phyloP scores from a whole-genome alignment of 2,888 invertebrate species.

The Carcina quercana region DNA sequence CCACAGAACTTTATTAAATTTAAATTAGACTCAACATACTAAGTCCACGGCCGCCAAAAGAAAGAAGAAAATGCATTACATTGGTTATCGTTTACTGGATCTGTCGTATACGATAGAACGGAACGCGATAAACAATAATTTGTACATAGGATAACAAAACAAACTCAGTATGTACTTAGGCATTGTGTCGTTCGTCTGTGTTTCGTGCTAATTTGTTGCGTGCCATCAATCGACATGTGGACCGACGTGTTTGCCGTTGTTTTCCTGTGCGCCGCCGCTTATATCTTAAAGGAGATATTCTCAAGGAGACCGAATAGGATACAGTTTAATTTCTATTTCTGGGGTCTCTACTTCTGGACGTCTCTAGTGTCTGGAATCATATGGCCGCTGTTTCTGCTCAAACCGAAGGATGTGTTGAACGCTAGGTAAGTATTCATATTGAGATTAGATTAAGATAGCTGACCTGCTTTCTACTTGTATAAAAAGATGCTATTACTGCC shows the following conservation, averaged over 20 bases:
- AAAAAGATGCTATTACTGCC: too few species aligned
- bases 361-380: constrained; percentile 28
- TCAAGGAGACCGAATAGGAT: constrained; percentile 36
- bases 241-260: constrained; percentile 30
- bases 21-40: too few species aligned
- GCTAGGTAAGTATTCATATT: constrained; percentile 50
- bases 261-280: constrained; percentile 29
- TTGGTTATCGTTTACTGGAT: too few species aligned
- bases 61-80: too few species aligned
- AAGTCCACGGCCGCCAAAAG: too few species aligned
- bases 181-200: constrained; percentile 26
- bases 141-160: constrained; percentile 15
- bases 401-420: constrained; percentile 49
- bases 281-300: constrained; percentile 35
- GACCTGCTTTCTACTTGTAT: too few species aligned
- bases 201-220: constrained; percentile 7
- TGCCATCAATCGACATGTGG: constrained; percentile 32
- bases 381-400: constrained; percentile 46
- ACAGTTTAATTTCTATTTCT: constrained; percentile 40
- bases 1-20: too few species aligned
- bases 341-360: constrained; percentile 32
- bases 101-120: too few species aligned
- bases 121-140: too few species aligned
- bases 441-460: too few species aligned
- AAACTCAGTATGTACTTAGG: constrained; percentile 26